These are phyloP conservation scores for Chelidonichthys spinosus DNA, from an alignment of 2,797 vertebrate genomes.

Conservation along the genomic window DNA sequence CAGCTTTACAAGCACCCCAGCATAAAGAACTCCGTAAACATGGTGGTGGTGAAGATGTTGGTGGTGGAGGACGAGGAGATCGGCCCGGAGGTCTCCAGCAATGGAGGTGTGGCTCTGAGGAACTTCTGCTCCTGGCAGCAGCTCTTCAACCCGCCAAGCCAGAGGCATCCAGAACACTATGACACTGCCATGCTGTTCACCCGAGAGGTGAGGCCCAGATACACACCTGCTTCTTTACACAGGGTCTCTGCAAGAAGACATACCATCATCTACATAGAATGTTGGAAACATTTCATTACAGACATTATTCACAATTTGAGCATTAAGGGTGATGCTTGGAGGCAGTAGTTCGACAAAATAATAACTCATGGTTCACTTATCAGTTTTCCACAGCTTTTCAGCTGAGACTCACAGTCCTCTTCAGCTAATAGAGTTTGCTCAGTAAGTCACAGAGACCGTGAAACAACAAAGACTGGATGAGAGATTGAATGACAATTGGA, in stretches of 20 bases:
- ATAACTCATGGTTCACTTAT: not conserved
- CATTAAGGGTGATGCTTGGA: not conserved
- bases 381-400: not conserved
- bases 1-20: constrained; percentile 95
- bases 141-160: constrained; percentile 89
- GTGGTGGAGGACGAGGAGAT: constrained; percentile 88
- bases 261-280: constrained; percentile 12
- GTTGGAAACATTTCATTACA: not conserved
- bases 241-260: not conserved
- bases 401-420: not conserved
- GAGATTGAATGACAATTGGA: too few relatives aligned
- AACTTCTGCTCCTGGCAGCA: constrained; percentile 98
- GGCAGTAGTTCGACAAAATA: not conserved
- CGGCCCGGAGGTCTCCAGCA: constrained; percentile 90
- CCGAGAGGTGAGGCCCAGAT: constrained; percentile 86
- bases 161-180: constrained; percentile 93
- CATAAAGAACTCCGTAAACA: constrained; percentile 91
- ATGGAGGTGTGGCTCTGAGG: constrained; percentile 90
- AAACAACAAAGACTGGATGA: too few relatives aligned
- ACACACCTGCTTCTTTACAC: not conserved
- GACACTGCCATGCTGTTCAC: constrained; percentile 97
- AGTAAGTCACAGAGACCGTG: too few relatives aligned
- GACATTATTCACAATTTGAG: not conserved
- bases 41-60: constrained; percentile 95
- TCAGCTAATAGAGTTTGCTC: not conserved